Evolutionary conservation across 2,888 invertebrate genomes (phyloP).

Genomic region (Nasonovia ribisnigri): DNA sequence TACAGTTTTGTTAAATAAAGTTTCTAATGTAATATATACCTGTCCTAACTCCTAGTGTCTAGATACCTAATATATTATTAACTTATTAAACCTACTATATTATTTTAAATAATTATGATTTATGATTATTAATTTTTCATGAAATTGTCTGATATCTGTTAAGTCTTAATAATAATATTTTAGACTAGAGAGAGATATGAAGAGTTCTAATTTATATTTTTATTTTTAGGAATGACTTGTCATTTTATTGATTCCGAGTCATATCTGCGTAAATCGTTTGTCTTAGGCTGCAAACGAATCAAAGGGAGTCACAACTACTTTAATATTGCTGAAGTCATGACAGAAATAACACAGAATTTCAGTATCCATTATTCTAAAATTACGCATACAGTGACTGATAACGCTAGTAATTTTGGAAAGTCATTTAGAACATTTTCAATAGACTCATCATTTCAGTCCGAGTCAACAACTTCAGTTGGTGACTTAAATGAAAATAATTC

Average conservation of each 20-base stretch:
- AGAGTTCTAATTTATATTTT: not conserved
- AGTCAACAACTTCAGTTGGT: not conserved
- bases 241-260: not conserved
- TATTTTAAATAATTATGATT: not conserved
- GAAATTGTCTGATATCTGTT: not conserved
- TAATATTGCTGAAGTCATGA: not conserved
- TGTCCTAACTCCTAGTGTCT: too few species aligned
- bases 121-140: not conserved
- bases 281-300: not conserved
- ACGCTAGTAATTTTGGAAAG: conserved; percentile 17
- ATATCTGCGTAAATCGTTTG: not conserved
- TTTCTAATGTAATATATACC: too few species aligned
- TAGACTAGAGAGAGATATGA: not conserved
- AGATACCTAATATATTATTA: not conserved
- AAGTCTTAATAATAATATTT: not conserved
- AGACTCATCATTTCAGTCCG: not conserved
- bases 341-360: not conserved
- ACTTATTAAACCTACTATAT: not conserved
- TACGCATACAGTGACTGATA: not conserved
- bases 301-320: conserved; percentile 9
- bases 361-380: not conserved
- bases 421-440: not conserved
- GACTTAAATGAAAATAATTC: conserved; percentile 11
- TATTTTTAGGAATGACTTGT: conserved; percentile 18
- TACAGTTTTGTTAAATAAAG: too few species aligned